These are phyloP conservation scores for Subacronicta megacephala DNA, from an alignment of 2,888 invertebrate species.

Conservation along the genomic window DNA sequence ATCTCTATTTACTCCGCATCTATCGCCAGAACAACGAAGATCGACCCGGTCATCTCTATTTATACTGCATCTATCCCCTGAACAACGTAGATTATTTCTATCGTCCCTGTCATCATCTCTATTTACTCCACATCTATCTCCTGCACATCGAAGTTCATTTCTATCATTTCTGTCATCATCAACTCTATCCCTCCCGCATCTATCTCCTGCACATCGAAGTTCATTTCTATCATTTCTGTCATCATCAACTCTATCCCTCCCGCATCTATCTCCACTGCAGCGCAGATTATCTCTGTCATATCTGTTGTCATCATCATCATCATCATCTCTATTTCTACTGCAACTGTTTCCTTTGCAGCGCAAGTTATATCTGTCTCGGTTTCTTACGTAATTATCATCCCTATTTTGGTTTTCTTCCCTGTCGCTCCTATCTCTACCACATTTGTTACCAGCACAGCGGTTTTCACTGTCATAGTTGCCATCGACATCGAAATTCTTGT, in stretches of 20 bases:
- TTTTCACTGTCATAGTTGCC: neutral
- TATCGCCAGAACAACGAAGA: too few relatives aligned
- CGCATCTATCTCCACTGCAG: constrained; percentile 24
- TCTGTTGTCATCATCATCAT: constrained; percentile 14
- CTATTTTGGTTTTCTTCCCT: constrained; percentile 1
- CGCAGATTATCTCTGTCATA: constrained; percentile 16
- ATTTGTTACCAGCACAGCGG: constrained; percentile 16
- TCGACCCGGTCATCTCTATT: too few relatives aligned
- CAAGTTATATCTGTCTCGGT: constrained; percentile 16
- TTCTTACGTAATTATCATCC: constrained; percentile 15
- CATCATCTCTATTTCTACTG: constrained; percentile 5
- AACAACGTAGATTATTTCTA: neutral
- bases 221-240: constrained; percentile 7
- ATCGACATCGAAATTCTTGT: neutral
- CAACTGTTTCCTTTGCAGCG: constrained; percentile 33
- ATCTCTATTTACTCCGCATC: constrained; percentile 10
- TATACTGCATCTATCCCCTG: constrained; percentile 1
- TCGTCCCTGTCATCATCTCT: neutral
- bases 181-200: neutral
- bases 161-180: neutral
- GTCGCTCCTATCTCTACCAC: constrained; percentile 8
- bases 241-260: neutral
- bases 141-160: constrained; percentile 5
- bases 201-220: constrained; percentile 3
- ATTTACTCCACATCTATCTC: neutral